Conservation (phyloP, 2,888 invertebrate genomes). For the Ennomos quercinarius region DNA sequence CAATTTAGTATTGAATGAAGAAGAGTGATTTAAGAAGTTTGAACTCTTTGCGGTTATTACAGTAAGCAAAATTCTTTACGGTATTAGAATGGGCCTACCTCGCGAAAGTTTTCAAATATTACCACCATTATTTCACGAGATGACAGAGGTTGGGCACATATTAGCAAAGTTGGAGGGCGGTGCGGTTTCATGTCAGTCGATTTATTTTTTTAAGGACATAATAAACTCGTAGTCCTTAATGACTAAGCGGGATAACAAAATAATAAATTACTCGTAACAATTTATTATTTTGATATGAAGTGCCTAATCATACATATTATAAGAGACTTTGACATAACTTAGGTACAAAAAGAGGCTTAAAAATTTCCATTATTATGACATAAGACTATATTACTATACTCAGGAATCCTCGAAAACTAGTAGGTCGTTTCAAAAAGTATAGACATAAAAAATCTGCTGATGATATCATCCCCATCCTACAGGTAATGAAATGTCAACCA, state of each 20-base stretch:
- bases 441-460: conserved; percentile 31
- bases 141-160: conserved; percentile 85
- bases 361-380: too few relatives aligned
- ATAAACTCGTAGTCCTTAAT: conserved; percentile 40
- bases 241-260: conserved; percentile 25
- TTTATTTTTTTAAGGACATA: conserved; percentile 65
- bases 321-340: too few relatives aligned
- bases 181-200: conserved; percentile 66
- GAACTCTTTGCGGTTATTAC: conserved; percentile 66
- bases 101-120: conserved; percentile 82
- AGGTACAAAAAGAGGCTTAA: too few relatives aligned
- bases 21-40: conserved; percentile 61
- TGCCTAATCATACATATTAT: too few relatives aligned
- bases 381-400: too few relatives aligned
- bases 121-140: conserved; percentile 83
- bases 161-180: conserved; percentile 78
- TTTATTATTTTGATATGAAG: too few relatives aligned
- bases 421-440: conserved; percentile 1
- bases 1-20: conserved; percentile 46
- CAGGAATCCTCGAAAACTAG: too few relatives aligned
- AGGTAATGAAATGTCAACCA: conserved; percentile 38
- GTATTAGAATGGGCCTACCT: conserved; percentile 71
- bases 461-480: conserved; percentile 36
- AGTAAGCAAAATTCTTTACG: conserved; percentile 76
- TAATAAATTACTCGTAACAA: conserved; percentile 18